A percentile compares a stretch with the other conserved stretches of the same genome.
Conservation (phyloP, 2,888 invertebrate species). For the Heteropelma amictum region DNA sequence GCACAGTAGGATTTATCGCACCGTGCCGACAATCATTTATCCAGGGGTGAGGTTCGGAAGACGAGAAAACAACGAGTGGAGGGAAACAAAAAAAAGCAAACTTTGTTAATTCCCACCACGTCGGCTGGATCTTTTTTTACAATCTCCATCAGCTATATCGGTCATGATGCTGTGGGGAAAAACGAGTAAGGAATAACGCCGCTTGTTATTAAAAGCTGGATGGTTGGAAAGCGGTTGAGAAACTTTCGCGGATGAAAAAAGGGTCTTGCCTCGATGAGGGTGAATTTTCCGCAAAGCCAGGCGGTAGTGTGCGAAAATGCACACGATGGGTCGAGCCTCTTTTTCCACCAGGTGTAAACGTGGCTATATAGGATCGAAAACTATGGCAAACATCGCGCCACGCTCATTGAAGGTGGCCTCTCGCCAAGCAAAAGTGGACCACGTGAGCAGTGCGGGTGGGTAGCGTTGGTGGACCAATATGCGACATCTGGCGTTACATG, state of each 20-base stretch:
- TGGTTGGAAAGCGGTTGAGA: not conserved
- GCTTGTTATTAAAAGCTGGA: slow-evolving; percentile 9
- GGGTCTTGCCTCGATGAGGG: not conserved
- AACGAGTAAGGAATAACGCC: not conserved
- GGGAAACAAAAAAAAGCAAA: slow-evolving; percentile 21
- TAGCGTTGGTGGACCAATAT: slow-evolving; percentile 72
- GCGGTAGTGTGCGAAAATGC: slow-evolving; percentile 9
- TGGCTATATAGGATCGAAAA: not conserved
- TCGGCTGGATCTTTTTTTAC: not conserved
- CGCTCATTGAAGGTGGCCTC: slow-evolving; percentile 19
- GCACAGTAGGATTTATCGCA: slow-evolving; percentile 46
- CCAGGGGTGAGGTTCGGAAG: slow-evolving; percentile 26
- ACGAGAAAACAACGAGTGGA: not conserved
- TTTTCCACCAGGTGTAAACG: not conserved
- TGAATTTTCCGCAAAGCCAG: slow-evolving; percentile 3
- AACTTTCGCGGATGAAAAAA: not conserved
- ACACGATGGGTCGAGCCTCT: not conserved
- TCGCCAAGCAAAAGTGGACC: slow-evolving; percentile 36
- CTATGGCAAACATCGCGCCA: slow-evolving; percentile 13
- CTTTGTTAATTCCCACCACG: slow-evolving; percentile 24
- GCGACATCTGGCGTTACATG: slow-evolving; percentile 77
- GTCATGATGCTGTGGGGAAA: not conserved
- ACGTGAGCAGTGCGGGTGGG: slow-evolving; percentile 11
- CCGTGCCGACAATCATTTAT: slow-evolving; percentile 54
- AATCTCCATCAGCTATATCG: not conserved